Evolutionary conservation across 2,113 vertebrate species (phyloP).

Genomic region (Podocnemis expansa): DNA sequence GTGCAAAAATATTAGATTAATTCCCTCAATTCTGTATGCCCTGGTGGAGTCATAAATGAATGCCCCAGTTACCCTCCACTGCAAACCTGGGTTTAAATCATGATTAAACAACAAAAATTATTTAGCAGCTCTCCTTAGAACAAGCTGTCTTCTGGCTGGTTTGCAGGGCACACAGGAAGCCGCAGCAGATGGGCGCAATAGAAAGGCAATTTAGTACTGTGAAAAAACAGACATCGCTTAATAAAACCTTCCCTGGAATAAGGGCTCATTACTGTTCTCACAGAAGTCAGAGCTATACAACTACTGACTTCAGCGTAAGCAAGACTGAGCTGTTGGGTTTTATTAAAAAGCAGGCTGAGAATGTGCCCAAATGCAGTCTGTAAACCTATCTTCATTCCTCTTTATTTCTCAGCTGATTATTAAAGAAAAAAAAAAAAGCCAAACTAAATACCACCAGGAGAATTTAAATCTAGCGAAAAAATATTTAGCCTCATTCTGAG

Average conservation of each 20-base stretch:
- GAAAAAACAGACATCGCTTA: conserved; percentile 1
- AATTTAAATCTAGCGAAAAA: conserved; percentile 52
- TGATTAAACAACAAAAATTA: conserved; percentile 7
- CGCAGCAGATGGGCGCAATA: conserved; percentile 1
- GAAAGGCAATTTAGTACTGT: conserved; percentile 8
- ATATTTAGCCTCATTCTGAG: conserved; percentile 33
- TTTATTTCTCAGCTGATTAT: conserved; percentile 63
- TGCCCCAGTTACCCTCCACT: neutral
- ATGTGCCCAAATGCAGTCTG: neutral
- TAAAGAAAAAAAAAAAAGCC: conserved; percentile 30
- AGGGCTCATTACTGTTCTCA: conserved; percentile 7
- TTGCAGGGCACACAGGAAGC: neutral
- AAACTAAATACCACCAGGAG: conserved; percentile 54
- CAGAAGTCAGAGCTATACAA: conserved; percentile 16
- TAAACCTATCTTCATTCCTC: conserved; percentile 44
- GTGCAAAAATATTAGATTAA: conserved; percentile 24
- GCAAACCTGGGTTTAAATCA: neutral
- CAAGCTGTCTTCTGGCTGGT: neutral
- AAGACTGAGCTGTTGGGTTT: neutral
- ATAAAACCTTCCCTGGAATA: neutral
- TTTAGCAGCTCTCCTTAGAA: conserved; percentile 16
- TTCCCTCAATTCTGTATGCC: conserved; percentile 27
- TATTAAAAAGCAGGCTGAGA: neutral
- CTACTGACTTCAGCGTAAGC: neutral
- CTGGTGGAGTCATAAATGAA: conserved; percentile 23